Evolutionary conservation across 2,797 vertebrate species (phyloP), one percentile per base, ranked within the genome.

Genomic region (Sebastes nivosus): DNA sequence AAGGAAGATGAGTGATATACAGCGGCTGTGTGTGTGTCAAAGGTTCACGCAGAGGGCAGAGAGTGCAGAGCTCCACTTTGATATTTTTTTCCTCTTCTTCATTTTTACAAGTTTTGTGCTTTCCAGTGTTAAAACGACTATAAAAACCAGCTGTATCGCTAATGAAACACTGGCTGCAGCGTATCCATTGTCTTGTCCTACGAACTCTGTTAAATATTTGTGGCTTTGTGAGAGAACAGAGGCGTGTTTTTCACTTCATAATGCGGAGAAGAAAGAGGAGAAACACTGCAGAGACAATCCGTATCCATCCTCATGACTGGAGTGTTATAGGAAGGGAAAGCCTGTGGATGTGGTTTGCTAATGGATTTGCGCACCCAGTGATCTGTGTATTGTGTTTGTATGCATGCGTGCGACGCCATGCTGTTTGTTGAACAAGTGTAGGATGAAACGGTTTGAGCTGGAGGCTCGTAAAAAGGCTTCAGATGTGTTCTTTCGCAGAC

Each of bases 31-130:
- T 68, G 72, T 69, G 30, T 71, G 61, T 77, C 83, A 85, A 54
- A 82, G 65, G 93, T 94, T 95, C 92, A 94, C n/a, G 70, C 85
- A 83, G 82, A 87, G 91, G 92, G 75, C 91, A 92, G 59, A 72
- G 76, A 67, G 85, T 77, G 76, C 82, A 72, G 30, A 76, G 77
- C 76, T 84, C 81, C 46, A 74, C 65, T 89, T 75, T 78, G 50
- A 87, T 67, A 65, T 84, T 38, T 46, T 84, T 38, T 42, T 16
- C 38, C 38, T 36, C 57, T 14, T 52, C 11, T 20, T 72, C 29
- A n/a, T 79, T 78, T 78, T 57, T 8, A 32, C 57, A 67, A 55
- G 3, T 84, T 72, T 73, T 59, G 8, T 67, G 24, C 66, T 75
- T 80, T 85, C 46, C 65, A 50, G 50, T 73, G 46, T 79, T 85